Conservation (phyloP, 2,888 invertebrate genomes). For the Drosophila quinaria region DNA sequence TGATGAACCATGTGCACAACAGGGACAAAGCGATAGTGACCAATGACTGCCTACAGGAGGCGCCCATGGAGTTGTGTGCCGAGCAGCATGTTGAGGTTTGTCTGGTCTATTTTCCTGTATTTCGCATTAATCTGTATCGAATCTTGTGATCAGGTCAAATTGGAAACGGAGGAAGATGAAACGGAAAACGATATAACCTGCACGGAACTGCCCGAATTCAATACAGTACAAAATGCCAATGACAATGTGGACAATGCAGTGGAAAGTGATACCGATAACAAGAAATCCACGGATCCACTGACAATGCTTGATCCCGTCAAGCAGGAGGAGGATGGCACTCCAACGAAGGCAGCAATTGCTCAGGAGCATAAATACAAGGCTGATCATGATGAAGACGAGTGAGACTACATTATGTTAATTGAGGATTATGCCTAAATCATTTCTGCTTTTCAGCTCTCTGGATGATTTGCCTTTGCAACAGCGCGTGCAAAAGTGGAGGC, state of each 20-base stretch:
- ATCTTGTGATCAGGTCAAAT: slow-evolving; percentile 48
- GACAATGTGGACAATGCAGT: slow-evolving; percentile 29
- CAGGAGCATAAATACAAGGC: slow-evolving; percentile 27
- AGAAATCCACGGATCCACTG: slow-evolving; percentile 57
- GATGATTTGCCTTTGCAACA: slow-evolving; percentile 60
- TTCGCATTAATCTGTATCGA: not conserved
- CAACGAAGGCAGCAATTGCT: not conserved
- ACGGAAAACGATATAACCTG: slow-evolving; percentile 59
- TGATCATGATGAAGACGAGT: slow-evolving; percentile 63
- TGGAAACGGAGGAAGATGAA: slow-evolving; percentile 70
- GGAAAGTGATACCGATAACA: slow-evolving; percentile 30
- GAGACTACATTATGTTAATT: not conserved
- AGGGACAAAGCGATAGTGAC: slow-evolving; percentile 14
- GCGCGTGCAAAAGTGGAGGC: slow-evolving; percentile 57
- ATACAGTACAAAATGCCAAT: slow-evolving; percentile 34
- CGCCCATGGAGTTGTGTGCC: slow-evolving; percentile 78
- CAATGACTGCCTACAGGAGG: slow-evolving; percentile 75
- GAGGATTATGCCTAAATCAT: not conserved
- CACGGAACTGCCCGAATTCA: slow-evolving; percentile 55
- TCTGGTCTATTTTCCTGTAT: not conserved
- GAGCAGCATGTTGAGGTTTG: slow-evolving; percentile 66
- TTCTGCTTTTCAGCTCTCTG: slow-evolving; percentile 48
- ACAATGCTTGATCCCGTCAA: slow-evolving; percentile 64
- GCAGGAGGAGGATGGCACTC: slow-evolving; percentile 36
- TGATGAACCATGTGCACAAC: slow-evolving; percentile 56